Base-by-base conservation (phyloP, 2,113 vertebrate genomes). In the Gambusia affinis region DNA sequence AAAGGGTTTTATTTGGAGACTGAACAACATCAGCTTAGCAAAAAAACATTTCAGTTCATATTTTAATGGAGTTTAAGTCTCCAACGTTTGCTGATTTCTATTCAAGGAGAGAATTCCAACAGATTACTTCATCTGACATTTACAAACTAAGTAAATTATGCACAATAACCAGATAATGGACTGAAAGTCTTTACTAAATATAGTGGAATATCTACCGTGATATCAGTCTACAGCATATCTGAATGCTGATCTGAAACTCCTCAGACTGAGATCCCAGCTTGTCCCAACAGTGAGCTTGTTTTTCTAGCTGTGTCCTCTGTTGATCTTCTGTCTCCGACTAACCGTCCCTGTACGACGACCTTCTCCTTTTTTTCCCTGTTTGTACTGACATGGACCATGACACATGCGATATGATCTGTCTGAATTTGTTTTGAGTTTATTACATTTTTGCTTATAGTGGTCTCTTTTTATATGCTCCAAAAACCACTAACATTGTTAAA, bases 341-440 rank as follows among this genome's bases (percentile, higher is more conserved):
- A 88, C 72, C 33, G 79, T 68, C 83, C 54, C 75, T 70, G 8
- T 73, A 11, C 60, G 33, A n/a, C 44, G 29, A 10, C 65, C 78
- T 11, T 73, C 42, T 64, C 28, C 22, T 76, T 67, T 72, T 72
- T 72, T 12, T 24, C 27, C 30, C 3, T 62, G 8, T n/a, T 66
- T 29, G 60, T 42, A 11, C 1, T n/a, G 31, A 76, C 77, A 72
- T 64, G 80, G 87, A 87, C 86, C 89, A 85, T 86, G 80, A 88
- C 64, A 89, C 60, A 77, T 69, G 72, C 73, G 31, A 67, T 44
- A 51, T 37, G 19, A 74, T 57, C 22, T 7, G 12, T 69, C 35
- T 37, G 39, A 33, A 33, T 54, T 51, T 27, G 2, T 5, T 42
- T 64, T 64, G 22, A 8, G 22, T 33, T 64, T 28, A 60, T 31